Conservation (phyloP, 2,797 vertebrate genomes). For the Sebastolobus altivelis region DNA sequence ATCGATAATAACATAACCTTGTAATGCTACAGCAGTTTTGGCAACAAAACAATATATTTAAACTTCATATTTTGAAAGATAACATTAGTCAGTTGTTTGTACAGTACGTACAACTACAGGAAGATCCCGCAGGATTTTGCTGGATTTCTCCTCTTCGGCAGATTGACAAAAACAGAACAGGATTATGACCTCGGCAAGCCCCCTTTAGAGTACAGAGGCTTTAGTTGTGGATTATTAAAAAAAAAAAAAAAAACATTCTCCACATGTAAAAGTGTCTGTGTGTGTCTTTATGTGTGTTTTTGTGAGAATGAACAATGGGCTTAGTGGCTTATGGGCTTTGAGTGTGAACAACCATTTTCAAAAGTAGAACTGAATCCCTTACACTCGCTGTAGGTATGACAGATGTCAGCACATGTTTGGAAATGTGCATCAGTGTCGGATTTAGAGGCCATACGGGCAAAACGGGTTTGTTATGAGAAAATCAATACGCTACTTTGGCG, state of each 20-base stretch:
- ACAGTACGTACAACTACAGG: not conserved
- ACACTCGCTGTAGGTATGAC: not conserved
- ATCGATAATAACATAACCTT: not conserved
- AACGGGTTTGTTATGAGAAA: not conserved
- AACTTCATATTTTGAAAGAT: not conserved
- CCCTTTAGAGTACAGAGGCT: not conserved
- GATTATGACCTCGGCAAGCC: conserved; percentile 7
- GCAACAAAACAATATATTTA: not conserved
- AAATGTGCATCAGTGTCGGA: conserved; percentile 5
- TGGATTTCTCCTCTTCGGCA: not conserved
- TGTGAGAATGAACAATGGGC: not conserved
- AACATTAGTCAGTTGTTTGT: not conserved
- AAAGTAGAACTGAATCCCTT: not conserved
- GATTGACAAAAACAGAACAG: conserved; percentile 14
- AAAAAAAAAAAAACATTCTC: not conserved
- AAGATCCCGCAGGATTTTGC: not conserved
- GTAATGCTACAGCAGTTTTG: not conserved
- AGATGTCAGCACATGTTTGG: not conserved
- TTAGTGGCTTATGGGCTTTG: not conserved
- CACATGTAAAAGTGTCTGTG: not conserved
- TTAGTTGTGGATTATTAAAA: not conserved
- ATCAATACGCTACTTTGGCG: not conserved
- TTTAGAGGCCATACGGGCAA: not conserved
- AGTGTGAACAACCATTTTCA: not conserved
- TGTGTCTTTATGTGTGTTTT: not conserved